Evolutionary conservation across 2,797 vertebrate genomes (phyloP).

Genomic region (Enteromius mattozi): DNA sequence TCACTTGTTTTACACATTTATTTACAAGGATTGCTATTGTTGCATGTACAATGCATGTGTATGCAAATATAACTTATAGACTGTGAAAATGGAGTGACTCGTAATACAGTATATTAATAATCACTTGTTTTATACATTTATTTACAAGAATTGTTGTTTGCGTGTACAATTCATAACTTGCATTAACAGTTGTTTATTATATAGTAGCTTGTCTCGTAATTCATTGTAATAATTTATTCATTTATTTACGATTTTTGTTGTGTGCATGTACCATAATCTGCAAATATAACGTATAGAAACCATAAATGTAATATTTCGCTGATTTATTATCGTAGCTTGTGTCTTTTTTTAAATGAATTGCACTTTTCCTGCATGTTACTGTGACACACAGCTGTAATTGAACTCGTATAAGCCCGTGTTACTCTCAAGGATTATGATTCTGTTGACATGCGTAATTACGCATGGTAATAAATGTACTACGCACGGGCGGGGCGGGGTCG

Average conservation of each 20-base stretch:
- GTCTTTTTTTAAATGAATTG: background rate
- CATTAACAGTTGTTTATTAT: background rate
- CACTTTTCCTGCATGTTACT: background rate
- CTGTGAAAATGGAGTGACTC: background rate
- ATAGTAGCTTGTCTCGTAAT: background rate
- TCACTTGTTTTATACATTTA: background rate
- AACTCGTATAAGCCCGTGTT: slow-evolving; percentile 25
- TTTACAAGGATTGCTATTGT: background rate
- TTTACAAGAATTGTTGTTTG: background rate
- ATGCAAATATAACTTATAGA: background rate
- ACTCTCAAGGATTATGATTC: slow-evolving; percentile 23
- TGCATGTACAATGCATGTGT: background rate
- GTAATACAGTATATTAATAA: background rate
- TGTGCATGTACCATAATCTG: background rate
- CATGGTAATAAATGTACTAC: slow-evolving; percentile 63
- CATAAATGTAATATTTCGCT: background rate
- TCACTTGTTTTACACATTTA: background rate
- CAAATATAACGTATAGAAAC: background rate
- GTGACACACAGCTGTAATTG: slow-evolving; percentile 4
- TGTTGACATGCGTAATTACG: slow-evolving; percentile 64
- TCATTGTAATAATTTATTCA: background rate
- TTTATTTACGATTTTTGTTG: background rate
- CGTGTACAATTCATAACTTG: background rate
- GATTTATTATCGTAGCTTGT: background rate
- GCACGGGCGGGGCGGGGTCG: slow-evolving; percentile 62